These are phyloP conservation scores for Bilobella aurantiaca DNA, from an alignment of 1,140 invertebrate species.

Conservation along the genomic window DNA sequence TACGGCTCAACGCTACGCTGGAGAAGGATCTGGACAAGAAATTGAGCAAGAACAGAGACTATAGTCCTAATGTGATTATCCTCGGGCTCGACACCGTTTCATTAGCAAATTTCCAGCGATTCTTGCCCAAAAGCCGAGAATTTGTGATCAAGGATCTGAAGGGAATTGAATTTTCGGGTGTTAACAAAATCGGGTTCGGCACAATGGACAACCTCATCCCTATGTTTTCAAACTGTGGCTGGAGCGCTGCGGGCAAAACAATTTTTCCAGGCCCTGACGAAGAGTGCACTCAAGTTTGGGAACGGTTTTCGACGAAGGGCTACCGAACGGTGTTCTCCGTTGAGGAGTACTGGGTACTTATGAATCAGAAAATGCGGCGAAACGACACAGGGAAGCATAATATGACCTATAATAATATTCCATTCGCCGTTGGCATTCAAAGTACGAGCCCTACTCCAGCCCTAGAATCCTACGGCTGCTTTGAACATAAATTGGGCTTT, in stretches of 20 bases:
- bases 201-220: conserved; percentile 24
- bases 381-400: conserved; percentile 39
- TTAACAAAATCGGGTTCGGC: conserved; percentile 40
- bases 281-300: conserved; percentile 65
- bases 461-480: neutral
- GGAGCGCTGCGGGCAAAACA: neutral
- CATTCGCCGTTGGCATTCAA: conserved; percentile 25
- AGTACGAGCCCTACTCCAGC: conserved; percentile 25
- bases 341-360: conserved; percentile 46
- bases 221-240: neutral
- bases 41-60: conserved; percentile 22
- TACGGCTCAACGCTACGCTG: neutral
- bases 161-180: conserved; percentile 37
- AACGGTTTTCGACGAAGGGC: conserved; percentile 55
- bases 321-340: conserved; percentile 70
- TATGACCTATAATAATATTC: conserved; percentile 41
- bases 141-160: conserved; percentile 40
- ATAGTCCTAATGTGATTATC: conserved; percentile 38
- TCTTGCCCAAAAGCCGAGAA: conserved; percentile 44
- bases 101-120: conserved; percentile 46
- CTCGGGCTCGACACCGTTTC: conserved; percentile 50
- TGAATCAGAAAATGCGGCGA: conserved; percentile 40
- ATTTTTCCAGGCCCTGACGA: neutral
- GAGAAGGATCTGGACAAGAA: neutral
- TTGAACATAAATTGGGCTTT: neutral